Conservation (phyloP, 2,888 invertebrate species). For the Embidobia sp. region DNA sequence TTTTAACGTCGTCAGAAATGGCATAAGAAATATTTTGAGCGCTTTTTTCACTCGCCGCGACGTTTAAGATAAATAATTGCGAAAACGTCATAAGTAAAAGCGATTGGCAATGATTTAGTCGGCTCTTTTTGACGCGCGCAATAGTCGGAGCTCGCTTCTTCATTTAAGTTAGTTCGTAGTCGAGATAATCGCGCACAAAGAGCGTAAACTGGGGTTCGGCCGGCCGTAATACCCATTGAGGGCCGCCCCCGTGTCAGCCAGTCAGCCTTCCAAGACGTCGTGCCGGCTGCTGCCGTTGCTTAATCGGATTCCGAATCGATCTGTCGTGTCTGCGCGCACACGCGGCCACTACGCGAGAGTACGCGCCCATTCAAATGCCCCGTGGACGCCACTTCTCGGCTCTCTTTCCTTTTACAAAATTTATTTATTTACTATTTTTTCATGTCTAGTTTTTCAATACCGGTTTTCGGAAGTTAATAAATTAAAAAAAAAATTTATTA, state of each 20-base stretch:
- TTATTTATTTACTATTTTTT: too few species aligned
- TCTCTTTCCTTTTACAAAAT: too few species aligned
- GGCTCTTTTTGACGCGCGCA: conserved; percentile 3
- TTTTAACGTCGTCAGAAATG: too few species aligned
- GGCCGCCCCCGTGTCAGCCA: conserved; percentile 51
- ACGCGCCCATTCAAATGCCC: conserved; percentile 34
- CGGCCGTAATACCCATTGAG: conserved; percentile 42
- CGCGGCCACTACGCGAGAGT: conserved; percentile 13
- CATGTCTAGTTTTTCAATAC: too few species aligned
- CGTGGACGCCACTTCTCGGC: too few species aligned
- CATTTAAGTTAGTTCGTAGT: conserved; percentile 35
- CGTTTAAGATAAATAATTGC: too few species aligned
- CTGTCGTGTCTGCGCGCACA: conserved; percentile 56
- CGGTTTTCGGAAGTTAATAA: too few species aligned
- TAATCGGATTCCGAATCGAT: conserved; percentile 59
- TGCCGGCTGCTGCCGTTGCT: conserved; percentile 47
- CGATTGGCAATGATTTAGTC: conserved; percentile 1
- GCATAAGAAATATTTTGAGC: too few species aligned
- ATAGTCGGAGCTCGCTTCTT: conserved; percentile 41
- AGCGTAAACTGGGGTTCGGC: conserved; percentile 44
- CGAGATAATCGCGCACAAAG: conserved; percentile 54
- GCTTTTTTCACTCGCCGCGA: too few species aligned
- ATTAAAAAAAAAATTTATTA: too few species aligned
- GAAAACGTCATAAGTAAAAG: neutral
- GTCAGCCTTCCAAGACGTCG: conserved; percentile 48